These are phyloP conservation scores for Xenops minutus DNA, from an alignment of 2,797 vertebrate genomes.

Conservation along the genomic window DNA sequence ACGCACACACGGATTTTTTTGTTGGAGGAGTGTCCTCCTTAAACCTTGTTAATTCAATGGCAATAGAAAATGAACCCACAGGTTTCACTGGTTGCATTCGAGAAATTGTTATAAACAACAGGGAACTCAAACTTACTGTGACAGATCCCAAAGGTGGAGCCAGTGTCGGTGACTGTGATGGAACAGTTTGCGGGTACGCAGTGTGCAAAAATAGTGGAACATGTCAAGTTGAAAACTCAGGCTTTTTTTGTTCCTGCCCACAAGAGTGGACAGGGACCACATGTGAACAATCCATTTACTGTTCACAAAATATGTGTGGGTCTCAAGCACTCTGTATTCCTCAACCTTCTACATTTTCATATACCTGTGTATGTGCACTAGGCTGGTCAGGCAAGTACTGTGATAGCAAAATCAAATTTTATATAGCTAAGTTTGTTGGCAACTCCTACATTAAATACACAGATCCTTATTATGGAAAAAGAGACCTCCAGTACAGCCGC, in stretches of 20 bases:
- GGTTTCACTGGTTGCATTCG: conserved; percentile 84
- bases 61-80: conserved; percentile 74
- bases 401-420: conserved; percentile 67
- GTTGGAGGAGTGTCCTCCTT: conserved; percentile 83
- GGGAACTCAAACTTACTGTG: conserved; percentile 81
- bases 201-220: conserved; percentile 82
- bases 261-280: conserved; percentile 76
- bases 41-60: conserved; percentile 74
- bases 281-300: conserved; percentile 79
- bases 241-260: conserved; percentile 80
- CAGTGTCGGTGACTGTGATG: conserved; percentile 87
- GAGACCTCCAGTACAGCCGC: conserved; percentile 77
- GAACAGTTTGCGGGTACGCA: conserved; percentile 83
- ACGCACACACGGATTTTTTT: conserved; percentile 80
- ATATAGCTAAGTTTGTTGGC: conserved; percentile 76
- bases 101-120: conserved; percentile 79
- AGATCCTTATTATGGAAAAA: conserved; percentile 76
- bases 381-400: conserved; percentile 83
- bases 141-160: conserved; percentile 77
- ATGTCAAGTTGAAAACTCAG: conserved; percentile 62
- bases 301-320: conserved; percentile 75
- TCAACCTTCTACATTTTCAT: conserved; percentile 55
- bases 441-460: conserved; percentile 85
- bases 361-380: conserved; percentile 80
- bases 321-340: conserved; percentile 77